Evolutionary conservation across 2,113 vertebrate species (phyloP), one percentile per base, ranked within the genome.

Genomic region (Myiagra hebetior): DNA sequence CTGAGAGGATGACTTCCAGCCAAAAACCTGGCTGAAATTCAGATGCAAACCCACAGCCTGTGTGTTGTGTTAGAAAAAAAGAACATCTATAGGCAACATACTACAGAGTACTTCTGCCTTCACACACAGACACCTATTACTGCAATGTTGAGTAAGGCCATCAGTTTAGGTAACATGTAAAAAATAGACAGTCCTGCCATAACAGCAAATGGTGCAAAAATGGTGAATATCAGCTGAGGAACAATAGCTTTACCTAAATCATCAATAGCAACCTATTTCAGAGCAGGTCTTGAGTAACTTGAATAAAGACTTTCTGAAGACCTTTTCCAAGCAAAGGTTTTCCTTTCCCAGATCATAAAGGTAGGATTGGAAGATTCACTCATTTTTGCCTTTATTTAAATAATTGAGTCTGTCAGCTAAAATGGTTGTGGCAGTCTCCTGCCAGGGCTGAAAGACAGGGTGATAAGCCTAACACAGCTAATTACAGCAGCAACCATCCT

Each of bases 401-500:
- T 93, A 91, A 95, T 33, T 85, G 62, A 85, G 65, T 60, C 44
- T 92, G 70, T 79, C 89, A 83, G 24, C 74, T 47, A 41, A 81
- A 89, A 33, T 31, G 59, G 33, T 65, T 74, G 75, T 74, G 80
- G 75, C 86, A 91, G 76, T 78, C 79, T 84, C 60, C 69, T 78
- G 79, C 50, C 68, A 77, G 24, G 50, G 31, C 67, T 88, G 70
- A 95, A 94, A 92, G 67, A 90, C 57, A 90, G 46, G 37, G 21
- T 15, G 13, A 92, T 91, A 81, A 86, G 88, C 72, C 70, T 83
- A 85, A 90, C 63, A 73, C 4, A 91, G 59, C 49, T 87, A 94
- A 96, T 94, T 93, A 94, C 73, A 74, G 83, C 53, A 83, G 62
- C 55, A 95, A 91, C 82, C 68, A 79, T 77, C 60, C 86, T 93